Percentiles rank a stretch among this genome's conserved stretches.
phyloP scores from a whole-genome alignment of 2,797 vertebrate genomes.

The Scarus forsteni region DNA sequence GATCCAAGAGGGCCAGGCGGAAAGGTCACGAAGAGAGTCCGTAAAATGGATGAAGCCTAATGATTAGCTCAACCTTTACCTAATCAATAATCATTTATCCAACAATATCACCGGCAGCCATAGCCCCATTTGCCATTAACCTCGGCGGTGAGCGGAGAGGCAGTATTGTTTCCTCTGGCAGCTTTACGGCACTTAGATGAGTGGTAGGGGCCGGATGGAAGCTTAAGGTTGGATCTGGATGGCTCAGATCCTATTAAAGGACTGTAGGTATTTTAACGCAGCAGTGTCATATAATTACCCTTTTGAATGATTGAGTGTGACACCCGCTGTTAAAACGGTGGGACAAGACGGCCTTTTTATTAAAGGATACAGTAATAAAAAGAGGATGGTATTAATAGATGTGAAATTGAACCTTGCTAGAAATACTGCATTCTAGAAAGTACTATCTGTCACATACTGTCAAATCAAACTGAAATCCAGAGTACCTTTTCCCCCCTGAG shows the following conservation, averaged over 20 bases:
- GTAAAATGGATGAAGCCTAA: slow-evolving; percentile 90
- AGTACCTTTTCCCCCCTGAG: no score
- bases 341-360: slow-evolving; percentile 39
- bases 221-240: slow-evolving; percentile 65
- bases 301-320: slow-evolving; percentile 71
- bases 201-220: slow-evolving; percentile 69
- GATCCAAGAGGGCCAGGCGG: slow-evolving; percentile 71
- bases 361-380: slow-evolving; percentile 30
- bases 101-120: slow-evolving; percentile 86
- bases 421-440: background rate
- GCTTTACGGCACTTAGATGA: slow-evolving; percentile 84
- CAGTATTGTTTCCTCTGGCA: slow-evolving; percentile 85
- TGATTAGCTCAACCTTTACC: slow-evolving; percentile 92
- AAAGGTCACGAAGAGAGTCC: slow-evolving; percentile 86
- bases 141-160: slow-evolving; percentile 74
- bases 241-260: slow-evolving; percentile 76
- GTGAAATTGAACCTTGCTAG: background rate
- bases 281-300: slow-evolving; percentile 73
- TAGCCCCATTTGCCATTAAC: slow-evolving; percentile 86
- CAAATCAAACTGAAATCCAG: background rate
- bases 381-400: slow-evolving; percentile 25
- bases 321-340: slow-evolving; percentile 32
- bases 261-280: slow-evolving; percentile 74
- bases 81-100: slow-evolving; percentile 92
- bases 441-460: background rate